Percentiles rank a stretch among this genome's conserved stretches.
These are phyloP conservation scores for Hiodon alosoides DNA, from an alignment of 2,113 vertebrate genomes.

Conservation along the genomic window DNA sequence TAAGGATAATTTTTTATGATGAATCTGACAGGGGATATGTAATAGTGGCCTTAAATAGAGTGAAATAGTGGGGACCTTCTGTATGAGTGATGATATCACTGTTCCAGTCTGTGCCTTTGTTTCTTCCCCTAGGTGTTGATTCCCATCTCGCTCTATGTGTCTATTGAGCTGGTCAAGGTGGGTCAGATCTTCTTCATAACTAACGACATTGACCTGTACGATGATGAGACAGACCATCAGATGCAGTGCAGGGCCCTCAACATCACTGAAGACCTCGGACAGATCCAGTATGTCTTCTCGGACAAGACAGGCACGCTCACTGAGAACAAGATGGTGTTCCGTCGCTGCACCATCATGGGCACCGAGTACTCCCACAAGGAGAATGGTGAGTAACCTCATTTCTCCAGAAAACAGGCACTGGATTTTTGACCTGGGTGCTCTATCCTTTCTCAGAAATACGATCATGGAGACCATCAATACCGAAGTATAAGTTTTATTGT, in stretches of 20 bases:
- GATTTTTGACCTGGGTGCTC: too few species aligned
- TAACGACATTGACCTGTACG: conserved; percentile 81
- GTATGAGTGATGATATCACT: not conserved
- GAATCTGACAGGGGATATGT: too few species aligned
- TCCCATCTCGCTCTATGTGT: conserved; percentile 89
- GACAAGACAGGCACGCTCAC: conserved; percentile 97
- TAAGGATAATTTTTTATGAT: too few species aligned
- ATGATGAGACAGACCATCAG: conserved; percentile 74
- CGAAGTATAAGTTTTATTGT: conserved; percentile 5
- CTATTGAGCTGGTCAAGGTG: conserved; percentile 90
- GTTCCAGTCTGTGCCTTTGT: not conserved
- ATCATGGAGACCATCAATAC: too few species aligned
- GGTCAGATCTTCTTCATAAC: conserved; percentile 91
- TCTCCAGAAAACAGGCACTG: not conserved
- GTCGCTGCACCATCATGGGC: conserved; percentile 84
- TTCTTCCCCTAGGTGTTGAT: conserved; percentile 73
- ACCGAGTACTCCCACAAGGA: conserved; percentile 85
- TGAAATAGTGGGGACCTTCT: too few species aligned
- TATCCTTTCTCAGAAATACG: too few species aligned
- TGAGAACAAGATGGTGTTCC: conserved; percentile 97
- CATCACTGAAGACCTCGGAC: conserved; percentile 93
- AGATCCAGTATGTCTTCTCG: conserved; percentile 91
- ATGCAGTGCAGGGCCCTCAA: conserved; percentile 87
- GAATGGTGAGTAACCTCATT: conserved; percentile 68
- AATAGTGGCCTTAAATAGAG: too few species aligned